phyloP scores from a whole-genome alignment of 2,113 vertebrate species.

The Scatophagus argus region DNA sequence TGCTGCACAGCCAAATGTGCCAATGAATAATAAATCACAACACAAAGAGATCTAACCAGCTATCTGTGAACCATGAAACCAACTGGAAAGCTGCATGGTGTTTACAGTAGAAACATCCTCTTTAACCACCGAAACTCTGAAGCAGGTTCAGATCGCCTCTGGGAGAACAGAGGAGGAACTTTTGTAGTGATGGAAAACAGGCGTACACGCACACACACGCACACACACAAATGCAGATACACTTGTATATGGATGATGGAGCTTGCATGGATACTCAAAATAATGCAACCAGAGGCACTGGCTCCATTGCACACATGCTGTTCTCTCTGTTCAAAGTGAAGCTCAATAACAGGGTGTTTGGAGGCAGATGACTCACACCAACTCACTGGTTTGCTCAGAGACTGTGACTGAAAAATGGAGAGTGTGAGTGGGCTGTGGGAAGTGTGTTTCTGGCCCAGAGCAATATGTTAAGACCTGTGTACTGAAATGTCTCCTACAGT shows the following conservation, averaged over 20 bases:
- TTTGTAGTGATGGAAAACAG: not conserved
- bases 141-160: conserved; percentile 2
- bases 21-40: conserved; percentile 77
- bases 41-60: conserved; percentile 67
- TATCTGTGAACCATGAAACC: conserved; percentile 31
- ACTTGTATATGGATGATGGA: conserved; percentile 21
- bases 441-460: conserved; percentile 54
- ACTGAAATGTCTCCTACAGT: conserved; percentile 46
- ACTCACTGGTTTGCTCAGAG: conserved; percentile 50
- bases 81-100: conserved; percentile 34
- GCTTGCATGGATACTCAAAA: conserved; percentile 26
- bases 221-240: conserved; percentile 1
- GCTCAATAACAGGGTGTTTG: conserved; percentile 42
- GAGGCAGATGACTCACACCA: conserved; percentile 70
- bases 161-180: not conserved
- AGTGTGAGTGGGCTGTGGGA: conserved; percentile 52
- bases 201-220: not conserved
- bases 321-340: conserved; percentile 49
- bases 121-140: conserved; percentile 2
- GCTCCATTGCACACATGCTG: conserved; percentile 37
- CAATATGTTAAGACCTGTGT: conserved; percentile 49
- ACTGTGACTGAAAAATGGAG: conserved; percentile 58
- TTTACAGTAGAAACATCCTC: conserved; percentile 34
- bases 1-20: conserved; percentile 63
- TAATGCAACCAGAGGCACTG: conserved; percentile 30